These are phyloP conservation scores for Gonocerus acuteangulatus DNA, from an alignment of 2,888 invertebrate genomes.

Conservation along the genomic window DNA sequence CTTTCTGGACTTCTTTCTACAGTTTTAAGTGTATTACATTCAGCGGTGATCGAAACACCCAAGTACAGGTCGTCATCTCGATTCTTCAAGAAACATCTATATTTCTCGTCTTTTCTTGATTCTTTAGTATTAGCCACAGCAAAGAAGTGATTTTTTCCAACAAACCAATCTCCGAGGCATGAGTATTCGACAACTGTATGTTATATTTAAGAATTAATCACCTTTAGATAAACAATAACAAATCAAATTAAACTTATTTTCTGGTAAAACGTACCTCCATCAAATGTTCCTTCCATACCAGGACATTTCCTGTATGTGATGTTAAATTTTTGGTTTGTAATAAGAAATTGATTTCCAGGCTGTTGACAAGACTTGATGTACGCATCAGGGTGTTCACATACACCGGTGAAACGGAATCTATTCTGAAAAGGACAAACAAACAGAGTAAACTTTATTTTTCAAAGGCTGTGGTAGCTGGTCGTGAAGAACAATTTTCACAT, in stretches of 20 bases:
- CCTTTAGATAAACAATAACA: no score
- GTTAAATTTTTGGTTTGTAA: slow-evolving; percentile 93
- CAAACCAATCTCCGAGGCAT: slow-evolving; percentile 91
- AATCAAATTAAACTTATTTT: no score
- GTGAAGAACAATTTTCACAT: neutral
- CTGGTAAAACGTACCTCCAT: slow-evolving; percentile 58
- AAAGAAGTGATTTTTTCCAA: slow-evolving; percentile 91
- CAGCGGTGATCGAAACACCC: slow-evolving; percentile 87
- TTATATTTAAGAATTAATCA: slow-evolving; percentile 24
- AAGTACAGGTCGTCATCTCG: slow-evolving; percentile 87
- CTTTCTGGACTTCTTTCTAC: slow-evolving; percentile 90
- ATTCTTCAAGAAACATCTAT: slow-evolving; percentile 83
- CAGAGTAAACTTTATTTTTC: no score
- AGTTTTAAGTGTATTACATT: slow-evolving; percentile 85
- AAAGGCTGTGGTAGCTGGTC: neutral
- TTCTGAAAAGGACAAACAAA: slow-evolving; percentile 50
- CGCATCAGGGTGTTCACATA: slow-evolving; percentile 81
- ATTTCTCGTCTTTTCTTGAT: slow-evolving; percentile 88
- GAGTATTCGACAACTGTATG: slow-evolving; percentile 86
- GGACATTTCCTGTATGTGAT: slow-evolving; percentile 86
- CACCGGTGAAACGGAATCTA: slow-evolving; percentile 81
- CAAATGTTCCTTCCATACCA: slow-evolving; percentile 83
- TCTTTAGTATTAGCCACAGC: slow-evolving; percentile 96
- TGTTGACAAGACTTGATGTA: slow-evolving; percentile 90
- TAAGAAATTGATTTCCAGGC: slow-evolving; percentile 89